phyloP scores from a whole-genome alignment of 2,797 vertebrate genomes.

The Amblyraja radiata region DNA sequence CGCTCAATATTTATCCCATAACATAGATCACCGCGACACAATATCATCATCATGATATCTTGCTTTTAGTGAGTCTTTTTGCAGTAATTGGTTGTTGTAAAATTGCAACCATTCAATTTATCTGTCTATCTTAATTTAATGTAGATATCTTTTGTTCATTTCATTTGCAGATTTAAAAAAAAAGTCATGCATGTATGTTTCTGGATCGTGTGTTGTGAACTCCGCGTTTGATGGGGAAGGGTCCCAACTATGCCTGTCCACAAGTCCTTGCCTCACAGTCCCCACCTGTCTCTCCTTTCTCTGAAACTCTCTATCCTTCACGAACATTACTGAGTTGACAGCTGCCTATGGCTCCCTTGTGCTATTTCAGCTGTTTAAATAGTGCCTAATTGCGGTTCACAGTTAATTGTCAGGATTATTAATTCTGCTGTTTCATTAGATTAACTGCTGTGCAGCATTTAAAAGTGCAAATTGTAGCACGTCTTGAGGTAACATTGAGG shows the following conservation, averaged over 20 bases:
- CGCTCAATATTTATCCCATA: neutral
- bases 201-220: neutral
- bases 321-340: neutral
- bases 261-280: neutral
- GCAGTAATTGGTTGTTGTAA: neutral
- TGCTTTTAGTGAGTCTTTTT: neutral
- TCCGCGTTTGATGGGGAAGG: neutral
- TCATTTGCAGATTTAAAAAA: neutral
- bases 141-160: neutral
- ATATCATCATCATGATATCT: neutral
- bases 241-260: neutral
- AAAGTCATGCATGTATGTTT: too few relatives aligned
- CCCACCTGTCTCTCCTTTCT: neutral
- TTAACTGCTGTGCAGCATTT: neutral
- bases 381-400: constrained; percentile 13
- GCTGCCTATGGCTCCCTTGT: neutral
- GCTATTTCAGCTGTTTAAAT: constrained; percentile 17
- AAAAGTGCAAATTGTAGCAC: constrained; percentile 13
- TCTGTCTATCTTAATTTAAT: neutral
- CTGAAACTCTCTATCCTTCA: neutral
- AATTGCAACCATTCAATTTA: neutral
- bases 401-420: constrained; percentile 30
- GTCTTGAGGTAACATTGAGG: neutral
- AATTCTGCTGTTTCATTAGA: constrained; percentile 23
- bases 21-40: neutral